These are phyloP conservation scores for Malurus elegans DNA, from an alignment of 2,113 vertebrate genomes.

Conservation along the genomic window DNA sequence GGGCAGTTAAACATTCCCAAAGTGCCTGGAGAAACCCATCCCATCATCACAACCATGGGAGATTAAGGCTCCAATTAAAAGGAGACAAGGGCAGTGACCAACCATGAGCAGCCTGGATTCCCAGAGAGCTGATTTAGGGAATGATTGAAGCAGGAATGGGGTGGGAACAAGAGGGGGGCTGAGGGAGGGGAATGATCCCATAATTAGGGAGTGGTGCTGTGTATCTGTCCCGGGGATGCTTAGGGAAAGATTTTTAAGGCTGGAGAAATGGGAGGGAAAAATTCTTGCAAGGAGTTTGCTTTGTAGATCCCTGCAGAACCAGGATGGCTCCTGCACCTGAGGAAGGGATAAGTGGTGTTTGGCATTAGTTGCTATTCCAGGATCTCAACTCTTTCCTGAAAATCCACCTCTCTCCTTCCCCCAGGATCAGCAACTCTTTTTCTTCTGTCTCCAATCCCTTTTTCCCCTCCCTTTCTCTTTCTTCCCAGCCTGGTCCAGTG, in stretches of 20 bases:
- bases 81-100: slow-evolving; percentile 27
- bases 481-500: neutral
- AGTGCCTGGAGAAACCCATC: slow-evolving; percentile 36
- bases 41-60: neutral
- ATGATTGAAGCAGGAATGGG: neutral
- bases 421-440: neutral
- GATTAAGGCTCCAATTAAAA: slow-evolving; percentile 62
- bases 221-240: neutral
- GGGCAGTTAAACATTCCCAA: slow-evolving; percentile 54
- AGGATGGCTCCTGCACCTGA: neutral
- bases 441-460: neutral
- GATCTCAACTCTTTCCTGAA: neutral
- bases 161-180: neutral
- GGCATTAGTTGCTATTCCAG: neutral
- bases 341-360: neutral
- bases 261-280: neutral
- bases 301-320: neutral
- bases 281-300: neutral
- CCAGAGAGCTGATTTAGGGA: slow-evolving; percentile 1
- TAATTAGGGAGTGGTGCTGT: neutral
- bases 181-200: neutral
- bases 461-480: neutral
- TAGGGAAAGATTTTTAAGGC: neutral
- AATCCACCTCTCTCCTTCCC: neutral
- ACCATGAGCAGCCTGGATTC: neutral